These are phyloP conservation scores for Pelagia noctiluca DNA, from an alignment of 30 jellyfish, hydroid and myxozoan genomes.

Conservation along the genomic window DNA sequence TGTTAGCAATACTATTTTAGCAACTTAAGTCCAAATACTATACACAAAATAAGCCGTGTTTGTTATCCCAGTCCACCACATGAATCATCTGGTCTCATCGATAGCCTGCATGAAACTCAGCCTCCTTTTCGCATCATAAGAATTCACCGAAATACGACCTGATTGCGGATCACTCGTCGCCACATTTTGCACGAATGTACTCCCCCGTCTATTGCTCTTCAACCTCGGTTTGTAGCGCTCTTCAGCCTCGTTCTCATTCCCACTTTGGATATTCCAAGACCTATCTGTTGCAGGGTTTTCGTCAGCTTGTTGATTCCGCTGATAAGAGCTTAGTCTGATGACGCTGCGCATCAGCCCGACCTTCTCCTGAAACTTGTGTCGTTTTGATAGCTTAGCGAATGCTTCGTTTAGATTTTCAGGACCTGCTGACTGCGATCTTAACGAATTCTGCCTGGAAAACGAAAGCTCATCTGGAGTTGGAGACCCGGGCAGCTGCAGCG, in stretches of 20 bases:
- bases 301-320: slow-evolving; percentile 7
- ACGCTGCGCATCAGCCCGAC: slow-evolving; percentile 50
- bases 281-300: not conserved
- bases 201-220: slow-evolving; percentile 17
- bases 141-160: slow-evolving; percentile 57
- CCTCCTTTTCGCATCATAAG: slow-evolving; percentile 24
- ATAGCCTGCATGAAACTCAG: slow-evolving; percentile 44
- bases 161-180: slow-evolving; percentile 58
- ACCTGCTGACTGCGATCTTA: not conserved
- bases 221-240: slow-evolving; percentile 69
- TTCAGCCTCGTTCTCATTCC: slow-evolving; percentile 46
- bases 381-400: slow-evolving; percentile 12
- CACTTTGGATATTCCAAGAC: slow-evolving; percentile 4
- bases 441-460: not conserved
- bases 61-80: no score
- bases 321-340: slow-evolving; percentile 44
- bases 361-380: slow-evolving; percentile 57
- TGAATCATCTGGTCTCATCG: slow-evolving; percentile 11
- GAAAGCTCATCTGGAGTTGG: slow-evolving; percentile 25
- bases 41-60: no score
- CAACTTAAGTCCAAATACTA: no score
- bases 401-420: slow-evolving; percentile 23
- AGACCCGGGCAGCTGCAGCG: not conserved
- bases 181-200: slow-evolving; percentile 48
- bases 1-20: no score